Conservation (phyloP, 2,113 vertebrate genomes). For the Aspiorhynchus laticeps region DNA sequence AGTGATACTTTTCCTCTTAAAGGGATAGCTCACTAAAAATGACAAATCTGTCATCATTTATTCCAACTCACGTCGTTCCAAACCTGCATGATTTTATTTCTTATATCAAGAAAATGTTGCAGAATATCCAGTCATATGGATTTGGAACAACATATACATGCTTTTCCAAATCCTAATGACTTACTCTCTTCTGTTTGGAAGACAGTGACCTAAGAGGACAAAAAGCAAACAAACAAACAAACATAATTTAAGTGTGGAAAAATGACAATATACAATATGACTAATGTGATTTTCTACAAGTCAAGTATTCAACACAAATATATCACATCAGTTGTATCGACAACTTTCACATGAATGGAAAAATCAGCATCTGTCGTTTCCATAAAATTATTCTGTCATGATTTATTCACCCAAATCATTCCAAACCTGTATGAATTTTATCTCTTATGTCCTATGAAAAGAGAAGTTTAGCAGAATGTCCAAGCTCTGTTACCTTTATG, state of each 20-base stretch:
- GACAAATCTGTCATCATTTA: slow-evolving; percentile 9
- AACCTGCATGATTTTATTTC: not conserved
- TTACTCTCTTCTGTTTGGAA: not conserved
- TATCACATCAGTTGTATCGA: too few species aligned
- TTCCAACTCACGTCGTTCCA: not conserved
- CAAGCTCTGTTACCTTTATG: not conserved
- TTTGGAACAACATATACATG: not conserved
- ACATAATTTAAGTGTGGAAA: not conserved
- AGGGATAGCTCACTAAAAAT: slow-evolving; percentile 4
- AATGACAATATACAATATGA: not conserved
- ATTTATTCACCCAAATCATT: not conserved
- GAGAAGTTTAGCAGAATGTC: not conserved
- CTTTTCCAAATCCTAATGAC: not conserved
- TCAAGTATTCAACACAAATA: too few species aligned
- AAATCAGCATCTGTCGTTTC: not conserved
- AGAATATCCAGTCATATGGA: too few species aligned
- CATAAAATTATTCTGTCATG: not conserved
- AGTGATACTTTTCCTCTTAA: not conserved
- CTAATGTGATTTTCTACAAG: not conserved
- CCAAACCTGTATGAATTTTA: not conserved
- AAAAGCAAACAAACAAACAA: not conserved
- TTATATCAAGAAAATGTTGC: not conserved
- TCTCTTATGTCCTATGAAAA: not conserved
- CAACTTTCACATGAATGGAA: not conserved
- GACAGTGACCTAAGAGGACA: too few species aligned